Conservation (phyloP, 1,140 invertebrate species). For the Macrosteles quadrilineatus region DNA sequence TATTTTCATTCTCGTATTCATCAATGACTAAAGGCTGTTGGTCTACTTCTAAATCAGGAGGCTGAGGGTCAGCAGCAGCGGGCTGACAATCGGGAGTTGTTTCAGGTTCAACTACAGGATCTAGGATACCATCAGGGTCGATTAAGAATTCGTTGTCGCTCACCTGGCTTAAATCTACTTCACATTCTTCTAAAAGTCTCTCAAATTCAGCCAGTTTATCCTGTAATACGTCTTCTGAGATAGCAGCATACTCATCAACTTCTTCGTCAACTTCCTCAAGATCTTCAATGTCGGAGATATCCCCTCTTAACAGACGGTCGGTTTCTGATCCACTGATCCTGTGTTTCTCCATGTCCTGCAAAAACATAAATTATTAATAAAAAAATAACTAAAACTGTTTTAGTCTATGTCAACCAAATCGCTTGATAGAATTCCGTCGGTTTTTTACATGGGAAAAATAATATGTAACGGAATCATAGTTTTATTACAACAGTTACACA, state of each 20-base stretch:
- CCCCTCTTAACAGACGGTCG: not conserved
- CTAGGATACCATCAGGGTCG: too few relatives aligned
- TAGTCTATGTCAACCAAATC: too few relatives aligned
- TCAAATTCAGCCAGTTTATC: constrained; percentile 17
- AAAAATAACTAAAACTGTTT: too few relatives aligned
- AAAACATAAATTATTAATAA: too few relatives aligned
- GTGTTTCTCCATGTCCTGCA: too few relatives aligned
- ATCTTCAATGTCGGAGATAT: constrained; percentile 13
- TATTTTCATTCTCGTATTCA: not conserved
- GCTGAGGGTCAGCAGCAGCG: not conserved
- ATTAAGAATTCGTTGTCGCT: not conserved
- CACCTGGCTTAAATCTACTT: too few relatives aligned
- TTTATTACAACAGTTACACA: too few relatives aligned
- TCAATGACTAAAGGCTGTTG: not conserved
- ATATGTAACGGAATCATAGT: too few relatives aligned
- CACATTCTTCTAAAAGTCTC: not conserved
- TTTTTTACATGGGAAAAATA: too few relatives aligned
- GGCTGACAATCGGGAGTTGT: not conserved
- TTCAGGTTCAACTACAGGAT: not conserved
- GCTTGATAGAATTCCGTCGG: too few relatives aligned
- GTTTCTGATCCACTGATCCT: too few relatives aligned
- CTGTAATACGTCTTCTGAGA: not conserved
- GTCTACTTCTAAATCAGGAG: not conserved
- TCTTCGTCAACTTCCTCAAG: constrained; percentile 15
- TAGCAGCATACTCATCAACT: not conserved